Conservation (phyloP, 2,797 vertebrate genomes). For the Myotis findleyi region DNA sequence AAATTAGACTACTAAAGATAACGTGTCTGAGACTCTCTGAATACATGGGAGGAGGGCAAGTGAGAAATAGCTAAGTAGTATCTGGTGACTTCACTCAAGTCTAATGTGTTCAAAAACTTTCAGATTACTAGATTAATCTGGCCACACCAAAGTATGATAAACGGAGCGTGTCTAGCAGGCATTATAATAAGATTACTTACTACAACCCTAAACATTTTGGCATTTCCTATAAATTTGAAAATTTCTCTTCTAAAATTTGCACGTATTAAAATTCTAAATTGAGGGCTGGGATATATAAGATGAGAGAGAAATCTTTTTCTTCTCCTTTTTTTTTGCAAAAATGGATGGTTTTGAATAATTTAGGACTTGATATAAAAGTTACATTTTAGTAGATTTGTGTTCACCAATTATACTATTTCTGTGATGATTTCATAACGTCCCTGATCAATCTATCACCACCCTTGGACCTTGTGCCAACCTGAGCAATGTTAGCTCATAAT, state of each 20-base stretch:
- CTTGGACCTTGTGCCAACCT: neutral
- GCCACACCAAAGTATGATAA: neutral
- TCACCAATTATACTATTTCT: neutral
- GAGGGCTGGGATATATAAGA: neutral
- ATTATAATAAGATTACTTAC: neutral
- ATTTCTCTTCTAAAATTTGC: neutral
- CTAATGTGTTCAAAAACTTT: neutral
- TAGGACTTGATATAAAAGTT: neutral
- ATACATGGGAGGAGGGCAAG: neutral
- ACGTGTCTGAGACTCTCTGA: neutral
- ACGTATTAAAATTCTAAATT: neutral
- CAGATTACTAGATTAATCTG: neutral
- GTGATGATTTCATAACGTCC: neutral
- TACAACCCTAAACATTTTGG: neutral
- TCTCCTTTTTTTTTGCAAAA: too few species aligned
- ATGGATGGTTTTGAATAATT: neutral
- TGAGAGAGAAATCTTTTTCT: neutral
- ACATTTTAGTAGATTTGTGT: neutral
- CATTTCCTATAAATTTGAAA: neutral
- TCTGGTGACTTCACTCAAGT: neutral
- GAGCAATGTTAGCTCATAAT: neutral
- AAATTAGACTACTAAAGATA: neutral
- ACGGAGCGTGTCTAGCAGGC: neutral
- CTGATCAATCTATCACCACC: neutral
- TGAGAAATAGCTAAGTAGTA: neutral